Base-by-base conservation (phyloP, 2,888 invertebrate genomes). In the Eupithecia dodoneata region DNA sequence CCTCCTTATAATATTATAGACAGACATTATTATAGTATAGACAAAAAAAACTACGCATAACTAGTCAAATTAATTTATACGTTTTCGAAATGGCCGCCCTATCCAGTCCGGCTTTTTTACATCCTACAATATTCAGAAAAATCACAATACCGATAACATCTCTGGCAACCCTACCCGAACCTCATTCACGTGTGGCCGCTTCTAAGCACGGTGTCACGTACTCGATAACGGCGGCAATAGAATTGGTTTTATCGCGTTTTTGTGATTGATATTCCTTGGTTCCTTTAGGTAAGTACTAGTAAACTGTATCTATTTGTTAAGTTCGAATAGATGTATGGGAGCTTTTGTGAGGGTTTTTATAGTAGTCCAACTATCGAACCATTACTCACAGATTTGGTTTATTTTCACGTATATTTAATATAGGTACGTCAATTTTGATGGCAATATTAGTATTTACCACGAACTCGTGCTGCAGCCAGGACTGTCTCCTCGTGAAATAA, bases 141-240 rank as follows among this genome's bases (percentile, higher is more conserved):
- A 72, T 66, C 73, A 66, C 73, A 66, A 66, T n/a, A n/a, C 13
- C 67, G 66, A 66, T 73, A 70, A 30, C 45, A 70, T 70, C 70
- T 74, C 71, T 75, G 66, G 45, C 70, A 45, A 63, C 72, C 72
- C 70, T 72, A 76, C 69, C 84, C 82, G 83, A 84, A 84, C 83
- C 86, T 77, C 82, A 82, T 74, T 67, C 78, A 82, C 82, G 80
- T 81, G 81, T 81, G 81, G 78, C 70, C 77, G 72, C 75, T 79
- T 81, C 80, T 82, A 76, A 80, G 79, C 78, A 78, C 80, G 81
- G 83, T 77, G 81, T 81, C 80, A 79, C 81, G 84, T 83, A 79
- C 82, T 80, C 77, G 84, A 87, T 85, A 86, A 84, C 82, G 73
- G 41, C 81, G 82, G 83, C 74, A 79, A 81, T 77, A 72, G 74